Evolutionary conservation across 2,888 invertebrate species (phyloP), one percentile per base, ranked within the genome.

Genomic region (Choristoneura rosaceana): DNA sequence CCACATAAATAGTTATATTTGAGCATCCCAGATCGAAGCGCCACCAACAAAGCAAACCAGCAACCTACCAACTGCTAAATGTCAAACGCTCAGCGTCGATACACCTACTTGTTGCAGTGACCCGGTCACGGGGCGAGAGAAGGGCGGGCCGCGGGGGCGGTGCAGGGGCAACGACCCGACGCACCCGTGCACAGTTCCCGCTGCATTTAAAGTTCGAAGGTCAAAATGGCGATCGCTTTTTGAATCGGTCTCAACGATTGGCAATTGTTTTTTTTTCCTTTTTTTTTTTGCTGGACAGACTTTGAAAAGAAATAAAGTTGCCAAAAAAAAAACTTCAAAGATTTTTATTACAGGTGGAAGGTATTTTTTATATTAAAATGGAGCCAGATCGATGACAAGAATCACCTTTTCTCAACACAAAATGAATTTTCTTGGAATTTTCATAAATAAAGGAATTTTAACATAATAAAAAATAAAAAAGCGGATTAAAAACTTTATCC

Each of bases 31-130:
- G 25, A 55, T 55, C 55, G 55, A 41, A 64, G 64, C 15, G 38
- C 34, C 8, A n/a, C 62, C 58, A 17, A 60, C 45, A 67, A 45
- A 52, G 71, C 62, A 34, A 45, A 15, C 50, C 52, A 52, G n/a
- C 58, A 43, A 10, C 10, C 43, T 47, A 33, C 52, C 60, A 43
- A 43, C 67, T 52, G 74, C 79, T 89, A 94, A 94, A 94, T 94
- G 94, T 92, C 94, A 93, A 90, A 91, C 84, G 87, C 82, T 77
- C 86, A 88, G 76, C 84, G 90, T 92, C 91, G 90, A 92, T 93
- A 91, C 78, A 82, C 81, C 77, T 80, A 93, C 93, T 92, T 93
- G 93, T 93, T 93, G 92, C 91, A 84, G 83, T 90, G 88, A 90
- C 90, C 91, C 81, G 93, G 91, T 91, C 90, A 90, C 78, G 73